Evolutionary conservation across 2,888 invertebrate species (phyloP), one percentile per base, ranked within the genome.

Genomic region (Coelinius sp.): DNA sequence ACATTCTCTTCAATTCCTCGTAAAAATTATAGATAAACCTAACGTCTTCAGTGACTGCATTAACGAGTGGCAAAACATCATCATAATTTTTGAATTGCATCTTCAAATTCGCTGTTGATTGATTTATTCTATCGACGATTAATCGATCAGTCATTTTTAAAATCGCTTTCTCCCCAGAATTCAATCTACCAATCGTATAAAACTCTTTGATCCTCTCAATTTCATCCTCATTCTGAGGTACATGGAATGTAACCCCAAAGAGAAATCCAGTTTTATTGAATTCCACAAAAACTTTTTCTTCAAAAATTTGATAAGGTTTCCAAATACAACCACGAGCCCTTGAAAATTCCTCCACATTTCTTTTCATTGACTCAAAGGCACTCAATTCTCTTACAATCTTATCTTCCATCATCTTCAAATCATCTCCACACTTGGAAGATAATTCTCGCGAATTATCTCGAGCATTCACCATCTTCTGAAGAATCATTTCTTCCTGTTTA

Each of bases 1-100:
- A 71, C 44, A 86, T 75, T 22, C 75, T 68, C 17, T 81, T 67
- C 10, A 84, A 44, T 27, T 85, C 83, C 44, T 81, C 80, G 77
- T 82, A 82, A 56, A 86, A 85, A 74, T 84, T 78, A 77, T 84
- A 79, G 12, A 76, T 78, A 46, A 81, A 62, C 64, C 80, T 81
- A 0, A 84, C 81, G 73, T 83, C 78, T 10, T 73, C 62, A 2
- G 85, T 78, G 59, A 85, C 70, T 12, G 70, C 64, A n/a, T 83
- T 75, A 63, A 86, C 70, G 69, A 86, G 66, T 12, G 75, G 71
- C 7, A 80, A 67, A 70, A 86, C 70, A 68, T 84, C 80, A n/a
- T 81, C 74, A 56, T 77, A 76, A 44, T 68, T 78, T 71, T 64
- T 77, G 70, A 77, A 81, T 6, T 64, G 17, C 20, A 69, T 8